phyloP scores from a whole-genome alignment of 2,888 invertebrate species.

The Cataglyphis albicans region DNA sequence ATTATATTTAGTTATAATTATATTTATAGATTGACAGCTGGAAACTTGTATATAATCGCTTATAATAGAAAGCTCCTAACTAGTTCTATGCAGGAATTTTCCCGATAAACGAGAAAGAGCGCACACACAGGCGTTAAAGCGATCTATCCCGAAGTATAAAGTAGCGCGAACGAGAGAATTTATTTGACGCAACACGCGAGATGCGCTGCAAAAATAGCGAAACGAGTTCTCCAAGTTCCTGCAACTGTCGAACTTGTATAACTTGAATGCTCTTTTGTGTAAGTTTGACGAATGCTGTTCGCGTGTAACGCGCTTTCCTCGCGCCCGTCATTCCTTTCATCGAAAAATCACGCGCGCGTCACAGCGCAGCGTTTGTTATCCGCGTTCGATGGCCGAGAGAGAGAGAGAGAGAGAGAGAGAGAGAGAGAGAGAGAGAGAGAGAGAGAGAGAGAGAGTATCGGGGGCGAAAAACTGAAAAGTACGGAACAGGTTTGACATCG shows the following conservation, averaged over 20 bases:
- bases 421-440: constrained; percentile 5
- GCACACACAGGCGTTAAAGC: constrained; percentile 23
- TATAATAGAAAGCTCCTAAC: constrained; percentile 17
- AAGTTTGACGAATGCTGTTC: constrained; percentile 57
- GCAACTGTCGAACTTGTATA: constrained; percentile 51
- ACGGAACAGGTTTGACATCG: constrained; percentile 33
- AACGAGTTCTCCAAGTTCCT: constrained; percentile 47
- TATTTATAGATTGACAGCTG: constrained; percentile 27
- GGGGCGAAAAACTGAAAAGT: constrained; percentile 31
- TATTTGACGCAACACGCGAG: constrained; percentile 41
- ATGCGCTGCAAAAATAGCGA: constrained; percentile 49
- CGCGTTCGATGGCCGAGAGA: constrained; percentile 26
- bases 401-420: constrained; percentile 5
- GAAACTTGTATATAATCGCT: constrained; percentile 31
- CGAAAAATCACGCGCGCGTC: constrained; percentile 53
- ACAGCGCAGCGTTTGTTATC: constrained; percentile 42
- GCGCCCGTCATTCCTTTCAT: constrained; percentile 36
- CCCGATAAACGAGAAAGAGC: constrained; percentile 41
- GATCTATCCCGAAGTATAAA: constrained; percentile 41
- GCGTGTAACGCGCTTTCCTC: constrained; percentile 45
- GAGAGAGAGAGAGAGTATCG: constrained; percentile 17
- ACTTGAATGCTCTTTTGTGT: constrained; percentile 45
- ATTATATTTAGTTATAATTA: neutral
- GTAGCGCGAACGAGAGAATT: constrained; percentile 34
- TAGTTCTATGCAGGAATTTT: constrained; percentile 31